A percentile compares a stretch with the other conserved stretches of the same genome.
Evolutionary conservation across 2,113 vertebrate species (phyloP).

Genomic region (Paramisgurnus dabryanus): DNA sequence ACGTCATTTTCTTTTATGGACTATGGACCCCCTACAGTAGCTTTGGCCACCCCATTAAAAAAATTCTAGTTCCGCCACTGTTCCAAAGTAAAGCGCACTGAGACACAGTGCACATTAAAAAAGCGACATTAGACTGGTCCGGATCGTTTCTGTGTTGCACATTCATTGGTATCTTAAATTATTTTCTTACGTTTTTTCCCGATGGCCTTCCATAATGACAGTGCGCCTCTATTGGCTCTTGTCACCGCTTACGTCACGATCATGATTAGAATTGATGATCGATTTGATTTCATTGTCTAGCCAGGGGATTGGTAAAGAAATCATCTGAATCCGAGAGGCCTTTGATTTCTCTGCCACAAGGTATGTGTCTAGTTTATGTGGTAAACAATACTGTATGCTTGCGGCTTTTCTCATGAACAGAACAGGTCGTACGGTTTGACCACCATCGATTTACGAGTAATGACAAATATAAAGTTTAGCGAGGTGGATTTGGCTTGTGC

Average conservation of each 20-base stretch:
- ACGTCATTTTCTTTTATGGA: too few species aligned
- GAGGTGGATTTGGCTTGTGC: constrained; percentile 57
- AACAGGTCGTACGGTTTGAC: background rate
- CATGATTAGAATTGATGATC: constrained; percentile 99
- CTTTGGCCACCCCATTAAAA: too few species aligned
- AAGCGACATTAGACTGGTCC: too few species aligned
- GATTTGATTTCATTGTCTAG: constrained; percentile 98
- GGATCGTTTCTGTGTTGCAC: too few species aligned
- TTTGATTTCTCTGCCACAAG: constrained; percentile 75
- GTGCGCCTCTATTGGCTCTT: constrained; percentile 83
- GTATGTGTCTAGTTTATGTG: constrained; percentile 62
- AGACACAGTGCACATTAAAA: too few species aligned
- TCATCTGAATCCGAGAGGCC: constrained; percentile 82
- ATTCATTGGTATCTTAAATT: too few species aligned
- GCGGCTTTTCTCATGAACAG: background rate
- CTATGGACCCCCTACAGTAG: too few species aligned
- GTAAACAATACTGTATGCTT: background rate
- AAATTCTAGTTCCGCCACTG: too few species aligned
- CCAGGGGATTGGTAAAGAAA: constrained; percentile 85
- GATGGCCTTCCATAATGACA: constrained; percentile 68
- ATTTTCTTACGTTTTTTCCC: too few species aligned
- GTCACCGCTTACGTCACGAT: constrained; percentile 92
- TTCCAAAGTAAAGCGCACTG: too few species aligned
- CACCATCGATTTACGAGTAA: constrained; percentile 54
- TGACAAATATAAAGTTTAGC: constrained; percentile 73